A percentile compares a stretch with the other conserved stretches of the same genome.
Evolutionary conservation across 2,113 vertebrate species (phyloP).

Genomic region (Nesoenas mayeri): DNA sequence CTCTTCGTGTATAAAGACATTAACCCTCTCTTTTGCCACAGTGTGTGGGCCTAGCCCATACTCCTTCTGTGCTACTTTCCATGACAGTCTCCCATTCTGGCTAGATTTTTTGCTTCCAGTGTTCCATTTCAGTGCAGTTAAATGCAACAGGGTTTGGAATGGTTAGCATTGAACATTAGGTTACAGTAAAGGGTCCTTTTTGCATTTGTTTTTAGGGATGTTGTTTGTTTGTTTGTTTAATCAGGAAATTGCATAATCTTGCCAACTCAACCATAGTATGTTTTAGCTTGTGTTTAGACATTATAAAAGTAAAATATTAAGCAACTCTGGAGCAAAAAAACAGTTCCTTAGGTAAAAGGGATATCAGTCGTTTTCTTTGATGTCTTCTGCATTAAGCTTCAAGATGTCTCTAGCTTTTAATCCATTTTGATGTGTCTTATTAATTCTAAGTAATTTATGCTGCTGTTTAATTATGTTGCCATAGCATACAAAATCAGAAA

Average conservation of each 20-base stretch:
- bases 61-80: not conserved
- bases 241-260: not conserved
- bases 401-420: not conserved
- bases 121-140: not conserved
- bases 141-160: not conserved
- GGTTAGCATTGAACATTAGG: not conserved
- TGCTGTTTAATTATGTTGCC: not conserved
- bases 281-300: not conserved
- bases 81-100: not conserved
- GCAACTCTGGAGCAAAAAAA: not conserved
- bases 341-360: not conserved
- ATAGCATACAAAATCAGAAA: not conserved
- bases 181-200: not conserved
- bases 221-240: not conserved
- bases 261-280: not conserved
- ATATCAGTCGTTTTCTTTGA: not conserved
- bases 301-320: not conserved
- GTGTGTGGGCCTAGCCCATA: not conserved
- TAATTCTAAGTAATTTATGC: slow-evolving; percentile 9
- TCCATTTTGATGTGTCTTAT: not conserved
- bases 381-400: not conserved
- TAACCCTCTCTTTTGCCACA: not conserved
- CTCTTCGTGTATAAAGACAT: not conserved
- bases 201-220: not conserved
- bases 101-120: not conserved